Percentiles rank a stretch among this genome's conserved stretches.
Evolutionary conservation across 1,140 invertebrate species (phyloP).

Genomic region (Thalassaphorura encarpata): DNA sequence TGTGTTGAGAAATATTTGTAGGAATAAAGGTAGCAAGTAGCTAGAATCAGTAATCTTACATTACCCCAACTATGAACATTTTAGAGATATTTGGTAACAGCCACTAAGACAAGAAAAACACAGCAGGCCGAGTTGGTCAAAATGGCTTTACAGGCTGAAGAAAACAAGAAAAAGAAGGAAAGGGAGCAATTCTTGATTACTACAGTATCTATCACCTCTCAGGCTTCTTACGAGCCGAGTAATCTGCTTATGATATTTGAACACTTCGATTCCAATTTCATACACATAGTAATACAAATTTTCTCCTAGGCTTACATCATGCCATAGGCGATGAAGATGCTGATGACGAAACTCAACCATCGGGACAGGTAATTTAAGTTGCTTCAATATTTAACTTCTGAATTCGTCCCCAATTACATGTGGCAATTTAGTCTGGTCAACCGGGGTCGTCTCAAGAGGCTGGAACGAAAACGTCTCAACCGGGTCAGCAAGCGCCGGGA

Average conservation of each 20-base stretch:
- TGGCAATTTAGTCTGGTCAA: background rate
- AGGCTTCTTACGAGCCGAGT: conserved; percentile 92
- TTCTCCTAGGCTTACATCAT: conserved; percentile 53
- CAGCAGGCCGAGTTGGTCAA: conserved; percentile 97
- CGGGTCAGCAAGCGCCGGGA: conserved; percentile 9
- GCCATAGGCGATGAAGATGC: conserved; percentile 71
- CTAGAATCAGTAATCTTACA: too few species aligned
- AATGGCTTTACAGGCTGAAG: conserved; percentile 84
- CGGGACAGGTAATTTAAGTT: conserved; percentile 12
- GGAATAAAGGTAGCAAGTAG: too few species aligned
- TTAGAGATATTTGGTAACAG: conserved; percentile 90
- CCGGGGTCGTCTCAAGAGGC: background rate
- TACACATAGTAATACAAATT: background rate
- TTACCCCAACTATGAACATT: conserved; percentile 29
- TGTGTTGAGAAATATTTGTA: too few species aligned
- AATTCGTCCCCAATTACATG: too few species aligned
- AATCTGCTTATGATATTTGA: background rate
- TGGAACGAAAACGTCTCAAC: conserved; percentile 3
- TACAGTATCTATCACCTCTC: conserved; percentile 87
- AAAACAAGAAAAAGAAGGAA: conserved; percentile 87
- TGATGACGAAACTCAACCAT: conserved; percentile 44
- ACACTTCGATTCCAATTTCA: background rate
- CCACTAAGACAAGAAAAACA: conserved; percentile 95
- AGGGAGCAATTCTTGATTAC: conserved; percentile 93
- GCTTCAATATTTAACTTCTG: too few species aligned